A percentile compares a stretch with the other conserved stretches of the same genome.
These are phyloP conservation scores for Plebejus argus DNA, from an alignment of 2,888 invertebrate genomes.

Conservation along the genomic window DNA sequence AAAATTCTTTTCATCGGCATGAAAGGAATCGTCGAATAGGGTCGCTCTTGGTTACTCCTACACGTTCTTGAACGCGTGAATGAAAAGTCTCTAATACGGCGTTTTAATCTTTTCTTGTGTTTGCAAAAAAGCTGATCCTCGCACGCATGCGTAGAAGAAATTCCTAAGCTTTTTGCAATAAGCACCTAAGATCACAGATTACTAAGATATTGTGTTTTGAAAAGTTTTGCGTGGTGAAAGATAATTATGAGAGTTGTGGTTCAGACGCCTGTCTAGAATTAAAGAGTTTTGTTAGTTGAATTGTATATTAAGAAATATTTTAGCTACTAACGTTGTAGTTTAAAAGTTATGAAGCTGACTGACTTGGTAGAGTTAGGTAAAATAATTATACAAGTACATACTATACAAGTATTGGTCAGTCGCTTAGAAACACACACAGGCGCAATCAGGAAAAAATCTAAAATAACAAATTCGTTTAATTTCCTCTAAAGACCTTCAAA, in stretches of 20 bases:
- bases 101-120: conserved; percentile 13
- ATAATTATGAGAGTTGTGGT: too few species aligned
- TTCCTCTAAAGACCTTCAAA: background rate
- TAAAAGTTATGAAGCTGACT: too few species aligned
- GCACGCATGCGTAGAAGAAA: background rate
- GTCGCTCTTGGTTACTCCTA: background rate
- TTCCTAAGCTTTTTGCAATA: background rate
- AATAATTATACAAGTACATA: too few species aligned
- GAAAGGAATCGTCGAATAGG: conserved; percentile 11
- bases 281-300: background rate
- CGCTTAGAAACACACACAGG: too few species aligned
- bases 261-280: background rate
- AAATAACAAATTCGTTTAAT: background rate
- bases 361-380: too few species aligned
- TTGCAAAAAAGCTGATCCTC: conserved; percentile 5
- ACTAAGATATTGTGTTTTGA: too few species aligned
- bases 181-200: background rate
- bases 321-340: too few species aligned
- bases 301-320: too few species aligned
- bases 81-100: background rate
- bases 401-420: too few species aligned
- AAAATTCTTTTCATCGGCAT: conserved; percentile 6
- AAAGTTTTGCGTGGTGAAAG: too few species aligned
- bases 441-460: background rate
- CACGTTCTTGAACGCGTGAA: conserved; percentile 9